A percentile compares a stretch with the other conserved stretches of the same genome.
Conservation (phyloP, 2,888 invertebrate genomes). For the Acleris emargana region DNA sequence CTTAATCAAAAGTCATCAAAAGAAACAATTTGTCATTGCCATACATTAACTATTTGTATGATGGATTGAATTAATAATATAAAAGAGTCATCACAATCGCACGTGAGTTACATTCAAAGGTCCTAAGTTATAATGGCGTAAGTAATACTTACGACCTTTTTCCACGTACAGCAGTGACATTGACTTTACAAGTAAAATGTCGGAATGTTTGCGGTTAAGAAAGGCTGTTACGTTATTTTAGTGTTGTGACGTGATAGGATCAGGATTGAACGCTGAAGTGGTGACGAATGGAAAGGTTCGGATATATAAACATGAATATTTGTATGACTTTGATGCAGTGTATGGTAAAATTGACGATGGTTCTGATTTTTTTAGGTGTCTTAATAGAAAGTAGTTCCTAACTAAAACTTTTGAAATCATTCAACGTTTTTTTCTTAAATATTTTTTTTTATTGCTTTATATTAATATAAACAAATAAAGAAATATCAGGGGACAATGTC, state of each 20-base stretch:
- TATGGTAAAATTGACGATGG: constrained; percentile 7
- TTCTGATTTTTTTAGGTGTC: not conserved
- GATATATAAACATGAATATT: constrained; percentile 57
- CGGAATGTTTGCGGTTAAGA: not conserved
- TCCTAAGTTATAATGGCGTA: not conserved
- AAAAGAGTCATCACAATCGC: constrained; percentile 43
- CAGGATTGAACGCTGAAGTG: constrained; percentile 47
- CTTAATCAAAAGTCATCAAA: constrained; percentile 53
- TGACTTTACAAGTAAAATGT: constrained; percentile 2
- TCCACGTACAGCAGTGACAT: not conserved
- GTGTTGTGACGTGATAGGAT: not conserved
- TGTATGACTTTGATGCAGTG: constrained; percentile 44
- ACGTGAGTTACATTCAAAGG: not conserved
- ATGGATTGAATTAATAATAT: constrained; percentile 65
- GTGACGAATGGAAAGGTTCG: constrained; percentile 63
- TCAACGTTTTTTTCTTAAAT: too few relatives aligned
- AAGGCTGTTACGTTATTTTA: not conserved
- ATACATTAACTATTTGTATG: constrained; percentile 45
- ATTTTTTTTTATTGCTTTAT: too few relatives aligned
- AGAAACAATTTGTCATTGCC: constrained; percentile 56
- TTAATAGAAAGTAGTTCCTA: too few relatives aligned
- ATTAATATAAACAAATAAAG: too few relatives aligned
- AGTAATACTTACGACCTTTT: constrained; percentile 3
- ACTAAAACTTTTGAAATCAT: too few relatives aligned
- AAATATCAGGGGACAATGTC: too few relatives aligned